Base-by-base conservation (phyloP, 1,140 invertebrate genomes). In the Eumaeus atala region DNA sequence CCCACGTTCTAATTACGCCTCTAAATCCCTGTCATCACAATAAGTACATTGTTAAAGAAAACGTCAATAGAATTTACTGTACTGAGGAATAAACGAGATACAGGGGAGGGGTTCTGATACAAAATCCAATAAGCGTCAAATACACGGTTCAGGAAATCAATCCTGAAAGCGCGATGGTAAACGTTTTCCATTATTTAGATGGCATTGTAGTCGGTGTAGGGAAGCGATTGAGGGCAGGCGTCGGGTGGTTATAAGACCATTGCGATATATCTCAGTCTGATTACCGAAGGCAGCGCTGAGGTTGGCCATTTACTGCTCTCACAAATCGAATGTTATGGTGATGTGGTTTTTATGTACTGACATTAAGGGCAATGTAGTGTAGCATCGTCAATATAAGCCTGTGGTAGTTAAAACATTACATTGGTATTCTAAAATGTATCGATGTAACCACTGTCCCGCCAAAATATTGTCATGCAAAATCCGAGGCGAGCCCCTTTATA, bases 111-210 rank as follows among this genome's bases (percentile, higher is more conserved):
- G 21, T 2, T 28, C 21, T 28, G 21, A 59, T 64, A 67, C 57
- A 60, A 58, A 67, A 62, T 64, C 62, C 62, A 64, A 67, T 67
- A 67, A 67, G 59, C 57, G 57, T 67, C 66, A 60, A 67, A 62
- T 64, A 67, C 58, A 66, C 58, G 64, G 55, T 58, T 58, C 57
- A 61, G 50, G 56, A 64, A 67, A 64, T 64, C 59, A 67, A 67
- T 67, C 58, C 54, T 55, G 54, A 61, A 60, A 62, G 61, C 59
- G 62, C 55, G 59, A 64, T 64, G 52, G 56, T 56, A 54, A 64
- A 62, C 62, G 59, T 60, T 62, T 59, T 62, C 59, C 47, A 61
- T 67, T 60, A 67, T 64, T 64, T 64, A 61, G 61, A 58, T 61
- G 54, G 59, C 50, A 64, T 64, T 64, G 59, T 64, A 58, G 21